Conservation (phyloP, 2,888 invertebrate species). For the Clistopyga incitator region DNA sequence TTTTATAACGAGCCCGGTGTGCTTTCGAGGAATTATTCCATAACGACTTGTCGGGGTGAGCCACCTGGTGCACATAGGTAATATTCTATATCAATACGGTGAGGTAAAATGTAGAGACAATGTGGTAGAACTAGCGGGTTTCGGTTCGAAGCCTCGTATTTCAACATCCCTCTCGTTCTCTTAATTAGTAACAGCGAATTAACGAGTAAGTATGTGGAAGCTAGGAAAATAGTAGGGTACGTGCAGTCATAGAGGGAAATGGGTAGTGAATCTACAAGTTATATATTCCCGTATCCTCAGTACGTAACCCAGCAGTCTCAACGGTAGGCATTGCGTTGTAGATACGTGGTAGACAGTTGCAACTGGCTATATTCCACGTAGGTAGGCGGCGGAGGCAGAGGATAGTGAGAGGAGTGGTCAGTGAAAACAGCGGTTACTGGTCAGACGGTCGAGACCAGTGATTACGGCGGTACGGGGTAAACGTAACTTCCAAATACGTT, state of each 20-base stretch:
- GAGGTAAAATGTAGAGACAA: not conserved
- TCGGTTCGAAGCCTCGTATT: constrained; percentile 40
- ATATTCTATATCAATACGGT: constrained; percentile 38
- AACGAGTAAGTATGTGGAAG: constrained; percentile 34
- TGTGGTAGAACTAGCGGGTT: not conserved
- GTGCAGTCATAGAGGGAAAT: constrained; percentile 20
- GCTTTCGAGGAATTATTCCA: not conserved
- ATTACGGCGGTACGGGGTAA: constrained; percentile 48
- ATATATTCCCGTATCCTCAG: not conserved
- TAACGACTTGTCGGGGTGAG: not conserved
- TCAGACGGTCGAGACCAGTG: constrained; percentile 48
- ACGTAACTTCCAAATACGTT: constrained; percentile 44
- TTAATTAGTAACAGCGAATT: constrained; percentile 53
- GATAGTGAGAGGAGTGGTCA: not conserved
- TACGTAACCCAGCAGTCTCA: not conserved
- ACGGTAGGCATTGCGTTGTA: not conserved
- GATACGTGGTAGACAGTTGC: constrained; percentile 39
- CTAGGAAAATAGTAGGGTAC: constrained; percentile 50
- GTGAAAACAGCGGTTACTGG: constrained; percentile 52
- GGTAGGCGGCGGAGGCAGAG: not conserved
- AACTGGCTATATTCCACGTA: constrained; percentile 5
- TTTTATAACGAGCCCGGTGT: not conserved
- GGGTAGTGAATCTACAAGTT: constrained; percentile 5
- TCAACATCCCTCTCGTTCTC: constrained; percentile 18
- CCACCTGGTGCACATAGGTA: not conserved